Percentiles rank a stretch among this genome's conserved stretches.
Evolutionary conservation across 2,797 vertebrate species (phyloP).

Genomic region (Nothura maculosa): DNA sequence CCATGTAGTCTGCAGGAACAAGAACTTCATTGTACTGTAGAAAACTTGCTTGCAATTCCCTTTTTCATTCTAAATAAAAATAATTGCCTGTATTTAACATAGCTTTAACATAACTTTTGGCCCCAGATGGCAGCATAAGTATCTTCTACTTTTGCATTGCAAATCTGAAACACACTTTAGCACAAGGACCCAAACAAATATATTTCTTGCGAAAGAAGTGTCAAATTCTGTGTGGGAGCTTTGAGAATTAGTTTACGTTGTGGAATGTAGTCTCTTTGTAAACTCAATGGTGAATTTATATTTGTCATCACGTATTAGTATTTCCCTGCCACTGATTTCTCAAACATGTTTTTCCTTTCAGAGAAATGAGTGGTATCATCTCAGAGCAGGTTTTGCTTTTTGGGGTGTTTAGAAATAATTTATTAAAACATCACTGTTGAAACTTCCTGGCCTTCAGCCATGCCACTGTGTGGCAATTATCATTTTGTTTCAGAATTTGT

Average conservation of each 20-base stretch:
- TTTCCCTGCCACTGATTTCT: background rate
- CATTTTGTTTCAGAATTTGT: background rate
- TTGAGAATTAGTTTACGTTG: background rate
- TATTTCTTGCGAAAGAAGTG: background rate
- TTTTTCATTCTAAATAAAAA: background rate
- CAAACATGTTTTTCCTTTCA: background rate
- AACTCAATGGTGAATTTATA: background rate
- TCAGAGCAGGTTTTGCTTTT: background rate
- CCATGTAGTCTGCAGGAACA: background rate
- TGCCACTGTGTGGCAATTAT: constrained; percentile 36
- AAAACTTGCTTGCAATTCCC: background rate
- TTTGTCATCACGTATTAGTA: background rate
- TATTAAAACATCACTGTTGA: constrained; percentile 43
- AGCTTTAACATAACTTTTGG: constrained; percentile 34
- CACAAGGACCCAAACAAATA: background rate
- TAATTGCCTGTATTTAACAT: constrained; percentile 21
- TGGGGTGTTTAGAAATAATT: constrained; percentile 17
- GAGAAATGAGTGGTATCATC: rapidly evolving
- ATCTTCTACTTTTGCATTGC: background rate
- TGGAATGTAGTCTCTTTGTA: background rate
- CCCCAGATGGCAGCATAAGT: background rate
- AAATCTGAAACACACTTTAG: background rate
- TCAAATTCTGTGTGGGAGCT: background rate
- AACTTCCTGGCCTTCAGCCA: background rate
- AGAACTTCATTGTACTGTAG: background rate